A percentile compares a stretch with the other conserved stretches of the same genome.
Conservation (phyloP, 2,113 vertebrate species). For the Plestiodon gilberti region DNA sequence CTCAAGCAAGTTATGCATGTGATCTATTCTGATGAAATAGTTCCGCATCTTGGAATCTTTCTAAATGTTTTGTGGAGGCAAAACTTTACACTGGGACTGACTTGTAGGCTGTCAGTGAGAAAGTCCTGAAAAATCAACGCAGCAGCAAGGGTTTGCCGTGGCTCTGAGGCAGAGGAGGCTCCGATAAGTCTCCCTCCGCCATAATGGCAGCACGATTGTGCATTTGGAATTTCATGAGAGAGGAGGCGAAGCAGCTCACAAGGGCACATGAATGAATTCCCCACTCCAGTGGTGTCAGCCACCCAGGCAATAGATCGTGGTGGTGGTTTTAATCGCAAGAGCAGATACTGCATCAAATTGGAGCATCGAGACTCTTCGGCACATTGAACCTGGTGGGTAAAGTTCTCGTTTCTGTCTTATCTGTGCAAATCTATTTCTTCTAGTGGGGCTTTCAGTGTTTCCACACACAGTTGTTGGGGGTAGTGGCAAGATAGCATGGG, state of each 20-base stretch:
- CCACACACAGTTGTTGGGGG: not conserved
- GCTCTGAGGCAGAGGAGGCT: not conserved
- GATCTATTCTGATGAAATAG: not conserved
- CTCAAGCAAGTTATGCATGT: conserved; percentile 1
- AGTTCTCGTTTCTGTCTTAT: not conserved
- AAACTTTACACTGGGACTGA: not conserved
- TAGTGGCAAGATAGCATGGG: not conserved
- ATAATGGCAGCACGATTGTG: not conserved
- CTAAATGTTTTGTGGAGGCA: not conserved
- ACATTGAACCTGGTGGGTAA: not conserved
- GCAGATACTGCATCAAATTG: not conserved
- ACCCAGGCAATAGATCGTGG: not conserved
- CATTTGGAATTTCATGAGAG: not conserved
- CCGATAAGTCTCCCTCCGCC: not conserved
- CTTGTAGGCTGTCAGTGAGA: not conserved
- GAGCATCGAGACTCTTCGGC: not conserved
- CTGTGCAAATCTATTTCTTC: conserved; percentile 11
- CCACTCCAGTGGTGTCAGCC: not conserved
- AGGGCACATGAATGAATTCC: not conserved
- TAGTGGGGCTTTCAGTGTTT: not conserved
- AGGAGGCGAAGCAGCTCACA: not conserved
- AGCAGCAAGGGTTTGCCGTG: not conserved
- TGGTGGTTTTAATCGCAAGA: not conserved
- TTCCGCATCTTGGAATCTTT: not conserved
- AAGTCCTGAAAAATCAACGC: not conserved